These are phyloP conservation scores for Champsocephalus esox DNA, from an alignment of 2,797 vertebrate species.

Conservation along the genomic window DNA sequence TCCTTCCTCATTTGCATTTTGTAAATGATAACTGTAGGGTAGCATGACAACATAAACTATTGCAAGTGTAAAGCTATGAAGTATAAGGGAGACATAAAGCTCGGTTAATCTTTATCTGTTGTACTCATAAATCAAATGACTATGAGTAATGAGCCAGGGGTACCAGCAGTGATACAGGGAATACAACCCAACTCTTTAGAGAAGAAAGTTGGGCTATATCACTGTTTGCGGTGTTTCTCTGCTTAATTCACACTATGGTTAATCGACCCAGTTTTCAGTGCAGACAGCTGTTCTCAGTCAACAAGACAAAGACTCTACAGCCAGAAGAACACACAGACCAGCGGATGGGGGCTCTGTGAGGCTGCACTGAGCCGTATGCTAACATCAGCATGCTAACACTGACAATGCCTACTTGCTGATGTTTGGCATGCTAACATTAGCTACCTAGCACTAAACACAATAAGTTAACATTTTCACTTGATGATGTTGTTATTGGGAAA, in stretches of 20 bases:
- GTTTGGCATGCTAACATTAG: too few relatives aligned
- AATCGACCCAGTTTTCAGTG: background rate
- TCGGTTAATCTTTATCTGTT: background rate
- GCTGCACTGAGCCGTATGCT: background rate
- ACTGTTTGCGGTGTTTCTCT: background rate
- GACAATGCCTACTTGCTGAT: background rate
- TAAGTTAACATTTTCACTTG: too few relatives aligned
- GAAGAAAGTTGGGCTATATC: too few relatives aligned
- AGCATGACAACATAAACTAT: background rate
- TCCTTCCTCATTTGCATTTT: background rate
- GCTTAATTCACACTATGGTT: background rate
- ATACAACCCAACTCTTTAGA: background rate
- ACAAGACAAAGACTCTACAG: background rate
- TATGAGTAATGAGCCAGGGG: background rate
- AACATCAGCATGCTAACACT: background rate
- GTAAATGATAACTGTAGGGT: background rate
- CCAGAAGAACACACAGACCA: background rate
- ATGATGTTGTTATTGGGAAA: too few relatives aligned
- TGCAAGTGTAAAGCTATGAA: background rate
- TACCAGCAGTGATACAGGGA: background rate
- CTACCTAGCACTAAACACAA: too few relatives aligned
- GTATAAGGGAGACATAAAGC: background rate
- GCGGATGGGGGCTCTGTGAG: background rate
- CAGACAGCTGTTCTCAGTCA: slow-evolving; percentile 1
- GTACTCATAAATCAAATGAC: background rate